Evolutionary conservation across 2,113 vertebrate genomes (phyloP).

Genomic region (Corythoichthys intestinalis): DNA sequence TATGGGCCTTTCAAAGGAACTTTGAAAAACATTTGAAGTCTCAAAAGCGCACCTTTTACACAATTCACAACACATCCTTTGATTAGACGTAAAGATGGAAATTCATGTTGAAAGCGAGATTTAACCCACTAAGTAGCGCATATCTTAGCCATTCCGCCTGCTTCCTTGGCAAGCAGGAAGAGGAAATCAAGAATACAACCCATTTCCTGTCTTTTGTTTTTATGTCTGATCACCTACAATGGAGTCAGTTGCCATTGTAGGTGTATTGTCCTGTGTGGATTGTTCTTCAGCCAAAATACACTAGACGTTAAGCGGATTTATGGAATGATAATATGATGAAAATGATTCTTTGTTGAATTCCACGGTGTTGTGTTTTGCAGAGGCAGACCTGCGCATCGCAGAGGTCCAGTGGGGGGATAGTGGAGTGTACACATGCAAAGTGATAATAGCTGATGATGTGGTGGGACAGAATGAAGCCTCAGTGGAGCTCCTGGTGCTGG

Average conservation of each 20-base stretch:
- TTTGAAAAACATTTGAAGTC: not conserved
- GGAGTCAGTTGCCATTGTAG: slow-evolving; percentile 1
- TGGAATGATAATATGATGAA: not conserved
- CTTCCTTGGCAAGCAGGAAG: slow-evolving; percentile 50
- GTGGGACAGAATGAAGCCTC: slow-evolving; percentile 63
- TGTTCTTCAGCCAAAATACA: not conserved
- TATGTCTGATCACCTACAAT: slow-evolving; percentile 34
- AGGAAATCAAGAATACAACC: slow-evolving; percentile 49
- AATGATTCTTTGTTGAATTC: not conserved
- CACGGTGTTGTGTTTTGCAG: slow-evolving; percentile 22
- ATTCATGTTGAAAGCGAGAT: not conserved
- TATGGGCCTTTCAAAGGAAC: no score
- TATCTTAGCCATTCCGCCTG: slow-evolving; percentile 17
- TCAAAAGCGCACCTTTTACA: no score
- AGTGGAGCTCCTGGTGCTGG: slow-evolving; percentile 65
- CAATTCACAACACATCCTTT: not conserved
- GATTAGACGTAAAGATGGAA: not conserved
- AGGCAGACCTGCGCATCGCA: slow-evolving; percentile 61
- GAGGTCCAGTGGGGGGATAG: slow-evolving; percentile 68
- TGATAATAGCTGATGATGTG: slow-evolving; percentile 64
- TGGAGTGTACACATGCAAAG: slow-evolving; percentile 66
- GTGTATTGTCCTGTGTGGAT: slow-evolving; percentile 13
- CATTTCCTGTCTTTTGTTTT: slow-evolving; percentile 50
- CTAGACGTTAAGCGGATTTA: not conserved
- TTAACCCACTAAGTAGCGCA: not conserved